These are phyloP conservation scores for Drosophila prostipennis DNA, from an alignment of 2,888 invertebrate genomes.

Conservation along the genomic window DNA sequence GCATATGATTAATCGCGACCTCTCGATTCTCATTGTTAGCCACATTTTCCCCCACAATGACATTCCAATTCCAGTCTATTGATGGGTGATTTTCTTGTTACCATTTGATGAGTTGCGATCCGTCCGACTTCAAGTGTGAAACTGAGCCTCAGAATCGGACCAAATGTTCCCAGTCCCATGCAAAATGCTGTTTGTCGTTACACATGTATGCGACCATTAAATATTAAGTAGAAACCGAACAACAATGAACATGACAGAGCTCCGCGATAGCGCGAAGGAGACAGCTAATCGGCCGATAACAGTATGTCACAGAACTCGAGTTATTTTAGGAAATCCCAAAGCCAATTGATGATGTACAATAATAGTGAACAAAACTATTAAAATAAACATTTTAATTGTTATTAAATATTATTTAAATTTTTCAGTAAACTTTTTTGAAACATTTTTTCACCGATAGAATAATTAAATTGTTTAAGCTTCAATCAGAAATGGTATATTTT, in stretches of 20 bases:
- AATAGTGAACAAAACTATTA: too few relatives aligned
- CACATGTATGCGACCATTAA: conserved; percentile 47
- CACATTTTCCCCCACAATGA: conserved; percentile 27
- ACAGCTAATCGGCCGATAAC: conserved; percentile 36
- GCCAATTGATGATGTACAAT: not conserved
- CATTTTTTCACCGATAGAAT: too few relatives aligned
- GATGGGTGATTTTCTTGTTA: conserved; percentile 27
- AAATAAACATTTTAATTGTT: too few relatives aligned
- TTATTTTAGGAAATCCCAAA: not conserved
- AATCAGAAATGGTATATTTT: too few relatives aligned
- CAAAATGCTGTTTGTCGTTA: conserved; percentile 43
- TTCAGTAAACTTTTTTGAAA: too few relatives aligned
- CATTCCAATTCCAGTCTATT: conserved; percentile 25
- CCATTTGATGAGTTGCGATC: conserved; percentile 39
- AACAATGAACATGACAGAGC: conserved; percentile 48
- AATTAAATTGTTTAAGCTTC: too few relatives aligned
- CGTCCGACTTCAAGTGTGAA: conserved; percentile 58
- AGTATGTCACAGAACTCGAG: conserved; percentile 10
- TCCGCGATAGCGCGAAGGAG: conserved; percentile 54
- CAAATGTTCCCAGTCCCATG: conserved; percentile 71
- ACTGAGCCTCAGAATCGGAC: conserved; percentile 53
- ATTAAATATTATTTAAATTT: too few relatives aligned
- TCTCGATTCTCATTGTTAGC: conserved; percentile 40
- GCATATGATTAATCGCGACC: conserved; percentile 17
- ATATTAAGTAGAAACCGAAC: conserved; percentile 56